These are phyloP conservation scores for Drosophila truncata DNA, from an alignment of 1,140 invertebrate genomes.

Conservation along the genomic window DNA sequence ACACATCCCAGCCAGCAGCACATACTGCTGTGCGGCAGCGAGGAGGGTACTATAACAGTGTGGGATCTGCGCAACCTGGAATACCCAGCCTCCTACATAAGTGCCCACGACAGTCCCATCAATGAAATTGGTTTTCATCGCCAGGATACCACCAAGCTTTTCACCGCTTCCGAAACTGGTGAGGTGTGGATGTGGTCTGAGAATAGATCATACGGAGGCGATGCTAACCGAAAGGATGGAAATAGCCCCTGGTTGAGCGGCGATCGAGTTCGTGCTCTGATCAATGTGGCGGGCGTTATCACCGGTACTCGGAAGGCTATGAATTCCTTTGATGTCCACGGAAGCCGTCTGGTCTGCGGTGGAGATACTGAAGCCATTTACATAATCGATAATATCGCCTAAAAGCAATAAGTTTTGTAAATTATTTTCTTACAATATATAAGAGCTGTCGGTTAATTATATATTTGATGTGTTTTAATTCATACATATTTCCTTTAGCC, in stretches of 20 bases:
- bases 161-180: constrained; percentile 92
- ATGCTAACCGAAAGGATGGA: constrained; percentile 41
- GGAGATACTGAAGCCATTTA: constrained; percentile 94
- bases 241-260: constrained; percentile 89
- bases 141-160: constrained; percentile 92
- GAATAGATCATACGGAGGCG: constrained; percentile 68
- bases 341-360: constrained; percentile 90
- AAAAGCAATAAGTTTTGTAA: neutral
- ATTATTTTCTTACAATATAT: constrained; percentile 11
- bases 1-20: constrained; percentile 95
- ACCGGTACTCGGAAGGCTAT: constrained; percentile 90
- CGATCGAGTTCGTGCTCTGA: constrained; percentile 88
- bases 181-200: constrained; percentile 95
- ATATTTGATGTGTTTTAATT: neutral
- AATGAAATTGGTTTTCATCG: constrained; percentile 94
- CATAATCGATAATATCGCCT: constrained; percentile 88
- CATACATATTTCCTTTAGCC: too few species aligned
- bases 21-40: constrained; percentile 91
- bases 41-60: constrained; percentile 92
- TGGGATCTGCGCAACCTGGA: constrained; percentile 95
- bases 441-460: constrained; percentile 1
- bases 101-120: constrained; percentile 91
- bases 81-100: constrained; percentile 92
- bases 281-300: constrained; percentile 91
- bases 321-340: constrained; percentile 92